Evolutionary conservation across 2,113 vertebrate genomes (phyloP), one percentile per base, ranked within the genome.

Genomic region (Scalopus aquaticus): DNA sequence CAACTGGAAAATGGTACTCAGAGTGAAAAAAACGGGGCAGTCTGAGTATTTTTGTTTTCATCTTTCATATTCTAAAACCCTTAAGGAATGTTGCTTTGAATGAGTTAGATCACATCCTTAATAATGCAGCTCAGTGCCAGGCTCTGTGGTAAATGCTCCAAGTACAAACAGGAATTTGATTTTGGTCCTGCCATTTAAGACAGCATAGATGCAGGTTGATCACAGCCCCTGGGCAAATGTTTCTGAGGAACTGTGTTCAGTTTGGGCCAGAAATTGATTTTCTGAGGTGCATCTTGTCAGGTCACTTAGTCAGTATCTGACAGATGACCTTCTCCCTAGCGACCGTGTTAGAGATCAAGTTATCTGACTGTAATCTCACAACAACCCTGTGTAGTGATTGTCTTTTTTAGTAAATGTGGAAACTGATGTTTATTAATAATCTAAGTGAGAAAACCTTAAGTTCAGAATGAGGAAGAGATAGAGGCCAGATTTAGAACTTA

Each of bases 181-280:
- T 26, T 39, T 81, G 5, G 3, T 26, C n/a, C 11, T 90, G 2
- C 10, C 70, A 87, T 70, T 30, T 77, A 94, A 91, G 51, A 37
- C 10, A 76, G 1, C 2, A 11, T 2, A 39, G 24, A 42, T 67
- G 73, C 3, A 0, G 51, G 54, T 67, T 46, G 54, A 69, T 72
- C 60, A 88, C 10, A 51, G 69, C 35, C 35, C 72, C 65, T 86
- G n/a, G 9, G 80, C 58, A 92, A 81, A 93, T 22, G 16, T 30
- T 83, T 95, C 46, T 78, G 51, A 97, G 37, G 19, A 73, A 22
- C 30, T 15, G 1, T 84, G 51, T 90, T 93, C 30, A 77, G 7
- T 69, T 85, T 64, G 42, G 56, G 35, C 90, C 69, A 88, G 42
- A 70, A 15, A 32, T 26, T 73, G 49, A 62, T 82, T 86, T 84